phyloP scores from a whole-genome alignment of 37 sponge, comb jelly and placozoan species.

The Axinella damicornis region DNA sequence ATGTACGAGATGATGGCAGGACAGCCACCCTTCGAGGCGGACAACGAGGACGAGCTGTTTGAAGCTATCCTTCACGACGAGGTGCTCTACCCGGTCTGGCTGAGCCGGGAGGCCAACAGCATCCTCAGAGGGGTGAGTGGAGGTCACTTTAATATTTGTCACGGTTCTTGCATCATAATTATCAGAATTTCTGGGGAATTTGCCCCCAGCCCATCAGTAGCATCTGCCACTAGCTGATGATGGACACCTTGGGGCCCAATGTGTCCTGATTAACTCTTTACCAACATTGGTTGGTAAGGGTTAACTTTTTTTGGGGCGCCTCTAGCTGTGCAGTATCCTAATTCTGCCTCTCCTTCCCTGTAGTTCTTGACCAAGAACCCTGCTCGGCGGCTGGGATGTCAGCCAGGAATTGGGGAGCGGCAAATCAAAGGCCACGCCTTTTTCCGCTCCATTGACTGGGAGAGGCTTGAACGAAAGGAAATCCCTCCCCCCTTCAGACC shows the following conservation, averaged over 20 bases:
- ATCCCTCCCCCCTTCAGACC: constrained; percentile 93
- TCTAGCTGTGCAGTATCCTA: too few species aligned
- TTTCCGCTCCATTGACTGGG: constrained; percentile 93
- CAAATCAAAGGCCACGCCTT: constrained; percentile 92
- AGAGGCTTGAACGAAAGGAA: constrained; percentile 77
- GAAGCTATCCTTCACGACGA: constrained; percentile 94
- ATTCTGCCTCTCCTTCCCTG: background rate
- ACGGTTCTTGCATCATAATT: too few species aligned
- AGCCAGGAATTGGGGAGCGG: constrained; percentile 86
- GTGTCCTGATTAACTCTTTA: too few species aligned
- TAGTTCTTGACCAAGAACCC: constrained; percentile 94
- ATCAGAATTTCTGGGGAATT: too few species aligned
- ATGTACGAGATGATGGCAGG: constrained; percentile 99
- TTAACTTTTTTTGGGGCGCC: too few species aligned
- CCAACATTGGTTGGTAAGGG: too few species aligned
- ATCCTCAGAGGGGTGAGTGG: constrained; percentile 93
- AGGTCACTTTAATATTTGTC: too few species aligned
- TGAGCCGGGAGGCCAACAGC: constrained; percentile 92
- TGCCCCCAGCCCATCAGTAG: too few species aligned
- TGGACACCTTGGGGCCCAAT: too few species aligned
- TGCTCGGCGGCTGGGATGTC: constrained; percentile 86
- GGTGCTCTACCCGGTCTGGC: constrained; percentile 97
- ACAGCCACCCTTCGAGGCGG: constrained; percentile 99
- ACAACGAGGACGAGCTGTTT: constrained; percentile 98
- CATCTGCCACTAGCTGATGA: too few species aligned